These are phyloP conservation scores for Protomyctophum bolini DNA, from an alignment of 2,113 vertebrate species.

Conservation along the genomic window DNA sequence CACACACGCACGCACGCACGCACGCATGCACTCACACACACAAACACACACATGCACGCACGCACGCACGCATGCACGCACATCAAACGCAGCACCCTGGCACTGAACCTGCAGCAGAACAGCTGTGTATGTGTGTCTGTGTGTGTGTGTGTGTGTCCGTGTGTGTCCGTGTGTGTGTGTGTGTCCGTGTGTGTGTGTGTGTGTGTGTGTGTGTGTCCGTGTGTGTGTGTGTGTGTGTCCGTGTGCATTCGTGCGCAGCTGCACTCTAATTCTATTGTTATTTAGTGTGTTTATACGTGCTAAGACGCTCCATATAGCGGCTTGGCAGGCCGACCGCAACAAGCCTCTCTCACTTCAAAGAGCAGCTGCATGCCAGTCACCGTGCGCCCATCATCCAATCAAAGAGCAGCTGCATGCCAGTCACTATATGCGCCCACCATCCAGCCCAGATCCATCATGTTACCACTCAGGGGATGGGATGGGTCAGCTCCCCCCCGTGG, in stretches of 20 bases:
- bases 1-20: constrained; percentile 20
- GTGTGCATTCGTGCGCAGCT: neutral
- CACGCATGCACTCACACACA: constrained; percentile 27
- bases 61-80: too few species aligned
- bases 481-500: neutral
- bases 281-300: constrained; percentile 45
- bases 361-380: constrained; percentile 1
- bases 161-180: constrained; percentile 1
- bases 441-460: neutral
- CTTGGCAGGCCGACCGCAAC: constrained; percentile 26
- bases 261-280: neutral
- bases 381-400: too few species aligned
- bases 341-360: neutral
- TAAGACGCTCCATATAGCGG: constrained; percentile 25
- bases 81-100: too few species aligned
- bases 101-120: neutral
- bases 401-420: neutral
- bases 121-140: constrained; percentile 29
- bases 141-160: constrained; percentile 36
- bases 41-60: constrained; percentile 13
- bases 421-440: neutral
- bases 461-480: neutral
- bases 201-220: constrained; percentile 16
- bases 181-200: constrained; percentile 33
- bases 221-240: constrained; percentile 33